These are phyloP conservation scores for Coregonus ussuriensis DNA, from an alignment of 2,797 vertebrate genomes.

Conservation along the genomic window DNA sequence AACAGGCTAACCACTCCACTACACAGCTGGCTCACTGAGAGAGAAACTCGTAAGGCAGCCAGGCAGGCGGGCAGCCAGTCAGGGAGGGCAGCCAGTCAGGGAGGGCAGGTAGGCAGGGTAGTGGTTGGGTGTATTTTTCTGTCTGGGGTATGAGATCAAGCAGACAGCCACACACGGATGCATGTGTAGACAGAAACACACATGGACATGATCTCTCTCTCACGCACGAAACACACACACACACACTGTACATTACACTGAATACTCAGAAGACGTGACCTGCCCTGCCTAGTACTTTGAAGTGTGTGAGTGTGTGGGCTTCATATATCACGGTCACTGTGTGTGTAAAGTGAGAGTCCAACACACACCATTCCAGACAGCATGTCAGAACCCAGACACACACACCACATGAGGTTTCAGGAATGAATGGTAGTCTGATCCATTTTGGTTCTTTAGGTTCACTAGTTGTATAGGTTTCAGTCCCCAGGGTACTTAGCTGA, in stretches of 20 bases:
- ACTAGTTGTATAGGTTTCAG: constrained; percentile 47
- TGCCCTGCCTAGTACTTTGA: no score
- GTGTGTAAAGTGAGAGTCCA: no score
- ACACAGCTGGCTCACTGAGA: background rate
- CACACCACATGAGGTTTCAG: background rate
- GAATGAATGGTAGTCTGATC: background rate
- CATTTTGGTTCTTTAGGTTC: background rate
- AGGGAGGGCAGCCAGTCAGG: constrained; percentile 15
- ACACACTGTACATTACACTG: no score
- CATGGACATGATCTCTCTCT: background rate
- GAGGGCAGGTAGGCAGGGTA: no score
- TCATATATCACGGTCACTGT: no score
- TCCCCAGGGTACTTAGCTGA: constrained; percentile 58
- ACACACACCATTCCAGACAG: no score
- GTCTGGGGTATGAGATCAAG: background rate
- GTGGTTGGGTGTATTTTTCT: background rate
- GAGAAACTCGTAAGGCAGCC: background rate
- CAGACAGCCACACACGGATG: background rate
- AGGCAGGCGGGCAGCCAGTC: background rate
- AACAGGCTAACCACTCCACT: constrained; percentile 12
- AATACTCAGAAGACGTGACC: no score
- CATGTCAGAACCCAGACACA: no score
- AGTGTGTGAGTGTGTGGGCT: no score
- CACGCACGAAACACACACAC: no score
- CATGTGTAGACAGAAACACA: background rate